Evolutionary conservation across 2,113 vertebrate species (phyloP).

Genomic region (Typhlomys cinereus): DNA sequence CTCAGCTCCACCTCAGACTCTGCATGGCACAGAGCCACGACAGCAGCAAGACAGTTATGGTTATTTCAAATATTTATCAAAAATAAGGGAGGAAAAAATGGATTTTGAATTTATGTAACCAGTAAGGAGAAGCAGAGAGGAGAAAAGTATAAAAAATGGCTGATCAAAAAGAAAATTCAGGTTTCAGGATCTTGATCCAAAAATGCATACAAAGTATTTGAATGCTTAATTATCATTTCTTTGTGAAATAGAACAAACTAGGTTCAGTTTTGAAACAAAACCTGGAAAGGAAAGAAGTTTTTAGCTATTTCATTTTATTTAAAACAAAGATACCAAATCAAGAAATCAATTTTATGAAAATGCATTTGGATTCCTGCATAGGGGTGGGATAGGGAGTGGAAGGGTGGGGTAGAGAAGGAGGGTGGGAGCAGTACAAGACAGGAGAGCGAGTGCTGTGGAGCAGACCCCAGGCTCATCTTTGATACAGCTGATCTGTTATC

Average conservation of each 20-base stretch:
- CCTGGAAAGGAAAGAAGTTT: neutral
- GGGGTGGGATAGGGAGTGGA: neutral
- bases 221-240: neutral
- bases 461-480: neutral
- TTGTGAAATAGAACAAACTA: neutral
- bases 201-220: neutral
- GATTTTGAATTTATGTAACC: neutral
- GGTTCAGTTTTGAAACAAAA: neutral
- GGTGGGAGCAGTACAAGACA: too few species aligned
- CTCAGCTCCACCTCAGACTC: neutral
- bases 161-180: neutral
- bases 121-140: neutral
- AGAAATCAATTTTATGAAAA: neutral
- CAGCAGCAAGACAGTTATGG: neutral
- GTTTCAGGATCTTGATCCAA: neutral
- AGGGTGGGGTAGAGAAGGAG: neutral
- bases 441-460: too few species aligned
- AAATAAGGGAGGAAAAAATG: neutral
- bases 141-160: neutral
- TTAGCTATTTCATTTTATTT: neutral
- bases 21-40: neutral
- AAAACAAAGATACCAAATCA: neutral
- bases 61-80: neutral
- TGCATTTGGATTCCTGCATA: neutral
- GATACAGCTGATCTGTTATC: conserved; percentile 37